Base-by-base conservation (phyloP, 2,888 invertebrate genomes). In the Ophion ventricosus region DNA sequence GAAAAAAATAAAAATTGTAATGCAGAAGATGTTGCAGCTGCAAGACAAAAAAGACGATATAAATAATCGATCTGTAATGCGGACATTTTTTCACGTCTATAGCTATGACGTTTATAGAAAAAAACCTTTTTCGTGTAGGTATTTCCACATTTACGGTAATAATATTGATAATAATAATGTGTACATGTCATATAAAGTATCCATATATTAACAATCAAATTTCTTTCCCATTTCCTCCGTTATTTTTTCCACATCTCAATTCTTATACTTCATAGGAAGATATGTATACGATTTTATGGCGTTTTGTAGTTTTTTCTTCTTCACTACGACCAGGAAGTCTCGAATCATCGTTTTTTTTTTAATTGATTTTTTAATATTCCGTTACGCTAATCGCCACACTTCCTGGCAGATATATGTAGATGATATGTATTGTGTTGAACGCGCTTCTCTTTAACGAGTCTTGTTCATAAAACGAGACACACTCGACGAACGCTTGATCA, bases 251-350 rank as follows among this genome's bases (percentile, higher is more conserved):
- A 72, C 80, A 72, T 67, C 54, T 73, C 23, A 70, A 57, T 59
- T 79, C 69, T 67, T 82, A 81, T 74, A 82, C 59, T 72, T 82
- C 49, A 80, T 67, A 85, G 84, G 78, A 87, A 88, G 91, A 91
- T 91, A 91, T 91, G 90, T 91, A 88, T 91, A 89, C 85, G 90
- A 91, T 91, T 89, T 91, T 88, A 89, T 87, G 87, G 89, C 89
- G 88, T 87, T 86, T 89, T 87, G 86, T 57, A 80, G 49, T 40
- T 77, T 63, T 74, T 61, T 83, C 64, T 89, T 87, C 87, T 72
- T 83, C 66, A 20, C 61, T 64, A 63, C 86, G 86, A 87, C 80
- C 88, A 88, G 86, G 87, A 88, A 90, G 57, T 72, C 75, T 54
- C 89, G 89, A 77, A 75, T 26, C 74, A 86, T 70, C 20, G 86